Conservation (phyloP, 2,888 invertebrate genomes). For the Anaspis maculata region DNA sequence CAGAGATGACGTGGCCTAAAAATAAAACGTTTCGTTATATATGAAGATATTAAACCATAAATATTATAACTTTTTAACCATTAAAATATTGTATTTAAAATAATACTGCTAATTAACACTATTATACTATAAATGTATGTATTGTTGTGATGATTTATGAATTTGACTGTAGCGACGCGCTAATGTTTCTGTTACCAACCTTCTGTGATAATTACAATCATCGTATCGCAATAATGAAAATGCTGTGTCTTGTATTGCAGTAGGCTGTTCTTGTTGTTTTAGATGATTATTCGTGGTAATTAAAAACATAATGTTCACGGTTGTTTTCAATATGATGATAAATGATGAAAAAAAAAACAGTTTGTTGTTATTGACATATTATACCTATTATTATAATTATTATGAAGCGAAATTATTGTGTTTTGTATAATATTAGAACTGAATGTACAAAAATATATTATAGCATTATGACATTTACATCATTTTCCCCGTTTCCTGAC, state of each 20-base stretch:
- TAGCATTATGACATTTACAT: not conserved
- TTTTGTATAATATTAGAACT: conserved; percentile 27
- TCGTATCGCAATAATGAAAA: conserved; percentile 43
- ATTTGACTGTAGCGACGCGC: conserved; percentile 16
- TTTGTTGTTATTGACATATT: conserved; percentile 20
- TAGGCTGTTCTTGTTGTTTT: conserved; percentile 38
- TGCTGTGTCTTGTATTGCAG: conserved; percentile 44
- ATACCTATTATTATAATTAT: conserved; percentile 17
- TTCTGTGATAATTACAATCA: conserved; percentile 46
- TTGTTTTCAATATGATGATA: no score
- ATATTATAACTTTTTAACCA: no score
- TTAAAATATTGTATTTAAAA: no score
- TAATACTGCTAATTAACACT: no score
- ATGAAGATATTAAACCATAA: no score
- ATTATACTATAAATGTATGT: conserved; percentile 10
- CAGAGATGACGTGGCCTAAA: conserved; percentile 18
- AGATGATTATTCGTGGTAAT: conserved; percentile 11
- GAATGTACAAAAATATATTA: conserved; percentile 24
- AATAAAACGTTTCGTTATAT: no score
- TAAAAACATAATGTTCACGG: no score
- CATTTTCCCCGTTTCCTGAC: no score
- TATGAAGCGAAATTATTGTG: conserved; percentile 24
- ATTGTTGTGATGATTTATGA: conserved; percentile 9
- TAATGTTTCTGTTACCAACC: conserved; percentile 34
- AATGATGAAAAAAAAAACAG: conserved; percentile 10